phyloP scores from a whole-genome alignment of 2,888 invertebrate species.

The Tethea ocularis region DNA sequence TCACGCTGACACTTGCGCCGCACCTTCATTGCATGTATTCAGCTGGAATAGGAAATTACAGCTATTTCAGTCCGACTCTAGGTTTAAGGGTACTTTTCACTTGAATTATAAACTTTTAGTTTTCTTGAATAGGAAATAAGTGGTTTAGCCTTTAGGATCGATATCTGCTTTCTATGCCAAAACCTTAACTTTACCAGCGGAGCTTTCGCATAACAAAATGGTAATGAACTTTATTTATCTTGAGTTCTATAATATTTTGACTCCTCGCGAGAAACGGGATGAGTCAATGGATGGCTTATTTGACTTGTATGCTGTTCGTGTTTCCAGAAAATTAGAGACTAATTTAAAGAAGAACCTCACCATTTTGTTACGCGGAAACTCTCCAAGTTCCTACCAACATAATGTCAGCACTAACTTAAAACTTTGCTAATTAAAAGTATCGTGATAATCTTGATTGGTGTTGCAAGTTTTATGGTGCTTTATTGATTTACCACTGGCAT shows the following conservation, averaged over 20 bases:
- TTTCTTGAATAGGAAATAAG: constrained; percentile 4
- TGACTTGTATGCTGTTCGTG: no score
- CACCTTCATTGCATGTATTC: constrained; percentile 65
- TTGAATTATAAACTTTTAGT: not conserved
- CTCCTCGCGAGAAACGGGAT: no score
- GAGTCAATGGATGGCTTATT: no score
- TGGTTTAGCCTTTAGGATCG: not conserved
- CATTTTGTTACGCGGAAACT: no score
- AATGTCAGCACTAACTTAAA: not conserved
- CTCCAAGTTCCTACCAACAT: not conserved
- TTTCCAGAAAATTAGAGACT: no score
- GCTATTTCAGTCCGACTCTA: constrained; percentile 53
- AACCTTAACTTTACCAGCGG: not conserved
- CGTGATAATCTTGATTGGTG: not conserved
- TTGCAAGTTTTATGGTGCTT: not conserved
- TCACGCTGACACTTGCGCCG: constrained; percentile 59
- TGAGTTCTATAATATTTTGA: no score
- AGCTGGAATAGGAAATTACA: constrained; percentile 61
- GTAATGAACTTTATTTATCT: no score
- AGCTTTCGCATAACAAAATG: no score
- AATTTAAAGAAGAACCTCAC: no score
- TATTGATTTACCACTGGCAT: not conserved
- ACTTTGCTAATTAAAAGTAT: not conserved
- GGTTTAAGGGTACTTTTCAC: constrained; percentile 17
- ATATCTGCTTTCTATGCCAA: not conserved